Base-by-base conservation (phyloP, 2,888 invertebrate species). In the Apotomis betuletana region DNA sequence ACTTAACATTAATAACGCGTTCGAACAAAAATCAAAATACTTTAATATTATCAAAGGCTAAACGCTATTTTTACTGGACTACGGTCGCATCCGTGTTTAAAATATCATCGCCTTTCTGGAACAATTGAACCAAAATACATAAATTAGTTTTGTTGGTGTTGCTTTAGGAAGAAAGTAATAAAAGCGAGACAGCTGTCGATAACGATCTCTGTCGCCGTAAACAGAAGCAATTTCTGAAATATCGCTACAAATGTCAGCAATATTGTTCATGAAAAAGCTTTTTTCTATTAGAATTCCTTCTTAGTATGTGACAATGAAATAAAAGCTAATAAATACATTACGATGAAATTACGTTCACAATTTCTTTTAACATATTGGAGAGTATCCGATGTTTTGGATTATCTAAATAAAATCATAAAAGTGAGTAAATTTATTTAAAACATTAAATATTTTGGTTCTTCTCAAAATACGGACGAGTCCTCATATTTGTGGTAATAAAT, bases 201-300 rank as follows among this genome's bases (percentile, higher is more conserved):
- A 64, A 59, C 64, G 64, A 70, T 52, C 27, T 6, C 52, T 58
- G 63, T 52, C 69, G 44, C 63, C 41, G 58, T 52, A 58, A 69
- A 58, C 41, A 52, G 63, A 12, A 57, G 52, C 63, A 70, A 64
- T 70, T 59, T 64, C 41, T 59, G 44, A 59, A 59, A 64, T 59
- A 70, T 64, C 57, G 59, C 59, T 64, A 59, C 52, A 64, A 70
- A 59, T 52, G 44, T 13, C 36, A 59, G 9, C 52, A 52, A 63
- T 63, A 58, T 58, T 51, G 36, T 8, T 38, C 44, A 69, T 57
- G 12, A 38, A 55, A 63, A 27, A 36, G 13, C n/a, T 4, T 4
- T 36, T 46, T 46, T 69, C 13, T 61, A 64, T 64, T 12, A 13
- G 15, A 57, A 69, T 54, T 46, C 61, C 36, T 5, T 41, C 6